Percentiles rank a stretch among this genome's conserved stretches.
These are phyloP conservation scores for Yasuhikotakia modesta DNA, from an alignment of 2,797 vertebrate species.

Conservation along the genomic window DNA sequence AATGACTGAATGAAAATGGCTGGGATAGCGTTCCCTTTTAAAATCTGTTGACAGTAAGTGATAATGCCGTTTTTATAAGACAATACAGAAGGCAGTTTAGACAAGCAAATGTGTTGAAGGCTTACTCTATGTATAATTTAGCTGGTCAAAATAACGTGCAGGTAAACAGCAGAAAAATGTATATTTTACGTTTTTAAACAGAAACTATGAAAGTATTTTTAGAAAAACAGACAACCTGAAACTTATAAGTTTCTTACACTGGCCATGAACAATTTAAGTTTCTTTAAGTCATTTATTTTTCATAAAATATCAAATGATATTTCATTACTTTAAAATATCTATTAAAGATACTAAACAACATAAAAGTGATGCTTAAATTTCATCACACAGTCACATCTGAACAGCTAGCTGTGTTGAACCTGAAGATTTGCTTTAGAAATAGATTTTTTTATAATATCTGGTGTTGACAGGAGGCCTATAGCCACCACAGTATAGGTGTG, in stretches of 20 bases:
- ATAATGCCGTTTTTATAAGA: too few species aligned
- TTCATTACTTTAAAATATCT: constrained; percentile 7
- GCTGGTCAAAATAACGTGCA: too few species aligned
- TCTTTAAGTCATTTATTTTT: neutral
- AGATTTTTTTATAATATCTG: constrained; percentile 4
- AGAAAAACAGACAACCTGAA: too few species aligned
- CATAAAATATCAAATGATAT: constrained; percentile 33
- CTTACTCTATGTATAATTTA: too few species aligned
- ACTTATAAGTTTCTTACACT: constrained; percentile 6
- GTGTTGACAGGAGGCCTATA: constrained; percentile 8
- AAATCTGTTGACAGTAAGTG: neutral
- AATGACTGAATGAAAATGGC: neutral
- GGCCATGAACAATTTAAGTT: constrained; percentile 12
- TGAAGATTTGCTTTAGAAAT: neutral
- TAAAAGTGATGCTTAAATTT: neutral
- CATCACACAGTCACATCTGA: neutral
- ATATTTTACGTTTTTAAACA: too few species aligned
- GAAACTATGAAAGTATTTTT: too few species aligned
- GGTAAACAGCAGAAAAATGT: too few species aligned
- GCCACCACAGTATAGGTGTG: constrained; percentile 32
- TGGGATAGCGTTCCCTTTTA: constrained; percentile 21
- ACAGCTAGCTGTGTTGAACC: neutral
- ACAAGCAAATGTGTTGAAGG: too few species aligned
- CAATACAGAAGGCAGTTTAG: too few species aligned
- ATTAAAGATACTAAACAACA: neutral